Base-by-base conservation (phyloP, 1,140 invertebrate species). In the Eciton burchellii region DNA sequence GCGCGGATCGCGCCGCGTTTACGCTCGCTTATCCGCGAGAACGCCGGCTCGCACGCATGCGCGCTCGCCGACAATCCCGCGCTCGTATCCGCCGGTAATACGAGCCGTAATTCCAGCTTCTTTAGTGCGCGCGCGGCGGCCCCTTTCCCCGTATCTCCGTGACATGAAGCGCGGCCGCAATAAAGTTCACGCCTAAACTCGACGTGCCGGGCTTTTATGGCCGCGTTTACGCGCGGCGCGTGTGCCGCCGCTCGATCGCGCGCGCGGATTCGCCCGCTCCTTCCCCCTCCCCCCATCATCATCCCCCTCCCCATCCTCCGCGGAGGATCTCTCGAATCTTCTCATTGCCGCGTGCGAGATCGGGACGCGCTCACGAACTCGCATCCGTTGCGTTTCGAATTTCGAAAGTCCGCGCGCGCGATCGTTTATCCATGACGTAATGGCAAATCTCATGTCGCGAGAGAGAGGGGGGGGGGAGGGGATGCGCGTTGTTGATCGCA, bases 151-250 rank as follows among this genome's bases (percentile, higher is more conserved):
- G 24, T 41, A 63, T 77, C 74, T 54, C 52, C 65, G 43, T n/a
- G 65, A 68, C 47, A 11, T 68, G 41, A n/a, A n/a, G 74, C 21
- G 29, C 21, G 19, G 35, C 35, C 12, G 60, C 74, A 43, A 41
- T 77, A 66, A 77, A 77, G 47, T 68, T 77, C 66, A 77, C 74
- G 59, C 59, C 59, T 74, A 49, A 74, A 74, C 59, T 66, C 63
- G 56, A 72, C 21, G 52, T 68, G 26, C 12, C 21, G 21, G 29
- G 35, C 6, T 66, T n/a, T 77, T 77, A 77, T 21, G 21, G 47
- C 41, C 62, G 74, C 74, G 29, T 77, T 68, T 77, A 77, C 47
- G 62, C 47, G 29, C 73, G 47, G 41, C 19, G 73, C 62, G 24
- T 26, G 24, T 60, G 21, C 41, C 56, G 35, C 52, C 57, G 59